Percentiles rank a stretch among this genome's conserved stretches.
phyloP scores from a whole-genome alignment of 2,888 invertebrate species.

The Trachelus stipa region DNA sequence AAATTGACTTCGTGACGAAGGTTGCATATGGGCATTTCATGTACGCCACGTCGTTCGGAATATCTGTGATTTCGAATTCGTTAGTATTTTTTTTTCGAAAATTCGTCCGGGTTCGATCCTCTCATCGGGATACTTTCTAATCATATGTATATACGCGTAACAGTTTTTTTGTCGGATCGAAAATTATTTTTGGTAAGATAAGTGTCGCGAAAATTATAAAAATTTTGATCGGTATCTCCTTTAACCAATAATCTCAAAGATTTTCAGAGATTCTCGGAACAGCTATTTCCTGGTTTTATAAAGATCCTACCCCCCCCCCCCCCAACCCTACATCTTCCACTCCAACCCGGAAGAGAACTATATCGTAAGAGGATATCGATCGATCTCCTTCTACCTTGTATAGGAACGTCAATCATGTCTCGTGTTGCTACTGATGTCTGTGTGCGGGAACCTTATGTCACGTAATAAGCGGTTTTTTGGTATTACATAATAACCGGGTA shows the following conservation, averaged over 20 bases:
- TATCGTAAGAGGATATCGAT: neutral
- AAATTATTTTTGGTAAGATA: too few relatives aligned
- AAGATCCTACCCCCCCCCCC: neutral
- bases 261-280: neutral
- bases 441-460: neutral
- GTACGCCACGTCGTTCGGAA: neutral
- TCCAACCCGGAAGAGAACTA: neutral
- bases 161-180: too few relatives aligned
- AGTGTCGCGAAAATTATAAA: too few relatives aligned
- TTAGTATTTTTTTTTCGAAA: constrained; percentile 2
- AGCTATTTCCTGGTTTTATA: neutral
- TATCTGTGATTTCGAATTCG: constrained; percentile 21
- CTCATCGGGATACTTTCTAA: neutral
- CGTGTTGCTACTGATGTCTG: neutral
- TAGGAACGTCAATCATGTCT: neutral
- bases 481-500: constrained; percentile 28
- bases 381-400: neutral
- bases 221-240: neutral
- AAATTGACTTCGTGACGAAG: constrained; percentile 30
- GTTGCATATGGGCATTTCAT: constrained; percentile 27
- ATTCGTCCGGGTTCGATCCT: constrained; percentile 28
- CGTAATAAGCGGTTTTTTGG: constrained; percentile 38
- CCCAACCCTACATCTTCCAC: too few relatives aligned
- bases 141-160: too few relatives aligned
- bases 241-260: neutral